A percentile compares a stretch with the other conserved stretches of the same genome.
Conservation (phyloP, 2,113 vertebrate species). For the Proterorhinus semilunaris region DNA sequence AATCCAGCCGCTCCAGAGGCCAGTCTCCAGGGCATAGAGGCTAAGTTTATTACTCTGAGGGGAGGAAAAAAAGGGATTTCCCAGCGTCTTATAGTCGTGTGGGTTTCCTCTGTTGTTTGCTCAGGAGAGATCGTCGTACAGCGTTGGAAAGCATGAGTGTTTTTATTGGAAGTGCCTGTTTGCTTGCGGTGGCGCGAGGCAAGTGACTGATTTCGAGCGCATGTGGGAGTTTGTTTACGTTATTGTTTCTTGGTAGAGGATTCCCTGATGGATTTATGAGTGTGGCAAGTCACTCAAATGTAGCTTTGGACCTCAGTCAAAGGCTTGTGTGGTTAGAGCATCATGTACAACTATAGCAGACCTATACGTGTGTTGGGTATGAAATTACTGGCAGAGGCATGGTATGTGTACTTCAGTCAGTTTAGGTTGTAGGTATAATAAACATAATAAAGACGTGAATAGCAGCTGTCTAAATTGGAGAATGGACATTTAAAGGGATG, state of each 20-base stretch:
- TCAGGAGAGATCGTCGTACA: conserved; percentile 11
- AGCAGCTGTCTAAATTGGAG: too few relatives aligned
- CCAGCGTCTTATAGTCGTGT: conserved; percentile 33
- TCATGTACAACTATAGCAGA: not conserved
- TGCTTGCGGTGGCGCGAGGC: conserved; percentile 18
- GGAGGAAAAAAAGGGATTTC: conserved; percentile 37
- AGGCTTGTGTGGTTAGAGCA: too few relatives aligned
- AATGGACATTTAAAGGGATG: too few relatives aligned
- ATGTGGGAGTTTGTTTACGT: conserved; percentile 49
- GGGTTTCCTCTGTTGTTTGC: conserved; percentile 47
- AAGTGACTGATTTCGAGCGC: conserved; percentile 35
- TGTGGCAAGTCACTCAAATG: conserved; percentile 19
- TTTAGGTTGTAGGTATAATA: too few relatives aligned
- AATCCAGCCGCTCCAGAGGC: conserved; percentile 46
- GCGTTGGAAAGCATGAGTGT: conserved; percentile 38
- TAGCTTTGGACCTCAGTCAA: conserved; percentile 21
- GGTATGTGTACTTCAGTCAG: too few relatives aligned
- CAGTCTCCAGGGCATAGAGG: conserved; percentile 26
- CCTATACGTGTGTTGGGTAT: too few relatives aligned
- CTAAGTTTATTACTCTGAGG: conserved; percentile 43
- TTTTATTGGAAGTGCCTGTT: conserved; percentile 45
- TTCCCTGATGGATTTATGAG: conserved; percentile 52
- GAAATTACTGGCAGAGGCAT: too few relatives aligned
- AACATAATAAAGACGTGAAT: too few relatives aligned
- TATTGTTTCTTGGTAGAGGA: conserved; percentile 19